phyloP scores from a whole-genome alignment of 2,888 invertebrate genomes.

The Apocheima hispidaria region DNA sequence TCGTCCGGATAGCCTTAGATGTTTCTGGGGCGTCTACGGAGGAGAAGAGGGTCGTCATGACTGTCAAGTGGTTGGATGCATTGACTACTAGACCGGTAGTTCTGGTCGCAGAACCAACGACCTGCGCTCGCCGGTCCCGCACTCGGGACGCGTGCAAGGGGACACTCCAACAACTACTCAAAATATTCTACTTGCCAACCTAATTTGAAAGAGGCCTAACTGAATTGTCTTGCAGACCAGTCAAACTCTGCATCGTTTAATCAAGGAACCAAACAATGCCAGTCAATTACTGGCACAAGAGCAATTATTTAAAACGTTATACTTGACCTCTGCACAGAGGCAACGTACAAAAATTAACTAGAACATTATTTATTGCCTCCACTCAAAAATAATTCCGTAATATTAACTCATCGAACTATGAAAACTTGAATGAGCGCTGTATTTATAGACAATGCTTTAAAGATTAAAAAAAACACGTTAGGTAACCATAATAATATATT shows the following conservation, averaged over 20 bases:
- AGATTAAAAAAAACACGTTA: background rate
- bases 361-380: constrained; percentile 69
- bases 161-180: background rate
- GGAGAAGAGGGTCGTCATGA: no score
- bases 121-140: no score
- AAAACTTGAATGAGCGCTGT: constrained; percentile 56
- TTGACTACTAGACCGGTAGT: no score
- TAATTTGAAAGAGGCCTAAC: constrained; percentile 29
- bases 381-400: constrained; percentile 68
- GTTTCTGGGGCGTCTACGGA: no score
- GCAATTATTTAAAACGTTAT: constrained; percentile 70
- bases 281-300: constrained; percentile 70
- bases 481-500: no score
- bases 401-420: constrained; percentile 68
- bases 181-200: background rate
- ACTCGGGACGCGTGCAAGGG: no score
- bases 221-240: constrained; percentile 48
- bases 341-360: constrained; percentile 71
- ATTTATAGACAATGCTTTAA: constrained; percentile 46
- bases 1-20: no score
- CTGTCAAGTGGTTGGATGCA: no score
- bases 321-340: constrained; percentile 71
- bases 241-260: constrained; percentile 44
- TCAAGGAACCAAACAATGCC: constrained; percentile 54
- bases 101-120: no score